Conservation (phyloP, 2,888 invertebrate species). For the Microctonus hyperodae region DNA sequence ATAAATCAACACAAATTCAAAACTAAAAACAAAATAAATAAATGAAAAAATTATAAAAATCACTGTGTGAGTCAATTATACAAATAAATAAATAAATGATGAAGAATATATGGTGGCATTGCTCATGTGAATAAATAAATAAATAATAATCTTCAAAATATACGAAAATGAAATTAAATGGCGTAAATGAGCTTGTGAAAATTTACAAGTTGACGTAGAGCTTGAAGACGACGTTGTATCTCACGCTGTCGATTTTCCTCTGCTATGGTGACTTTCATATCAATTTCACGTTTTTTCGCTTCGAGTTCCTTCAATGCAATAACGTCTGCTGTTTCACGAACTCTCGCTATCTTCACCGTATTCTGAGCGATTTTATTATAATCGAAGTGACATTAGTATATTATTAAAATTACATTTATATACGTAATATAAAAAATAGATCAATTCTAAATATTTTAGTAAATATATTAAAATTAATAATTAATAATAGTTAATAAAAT, state of each 20-base stretch:
- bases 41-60: not conserved
- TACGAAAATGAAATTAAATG: constrained; percentile 12
- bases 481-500: constrained; percentile 45
- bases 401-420: constrained; percentile 1
- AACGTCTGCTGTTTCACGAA: constrained; percentile 71
- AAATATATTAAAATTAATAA: not conserved
- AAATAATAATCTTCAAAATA: constrained; percentile 27
- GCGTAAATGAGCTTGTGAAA: constrained; percentile 25
- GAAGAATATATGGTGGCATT: not conserved
- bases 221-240: constrained; percentile 84
- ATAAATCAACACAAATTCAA: not conserved
- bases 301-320: constrained; percentile 75
- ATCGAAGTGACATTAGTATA: constrained; percentile 14
- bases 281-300: constrained; percentile 66
- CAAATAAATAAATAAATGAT: not conserved
- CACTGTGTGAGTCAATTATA: not conserved
- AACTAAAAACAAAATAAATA: not conserved
- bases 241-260: constrained; percentile 86
- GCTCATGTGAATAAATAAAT: not conserved
- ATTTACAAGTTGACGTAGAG: constrained; percentile 81
- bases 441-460: too few species aligned
- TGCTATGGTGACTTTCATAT: constrained; percentile 79
- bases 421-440: too few species aligned
- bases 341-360: constrained; percentile 72
- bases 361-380: constrained; percentile 62